Evolutionary conservation across 2,888 invertebrate species (phyloP).

Genomic region (Lasioglossum vierecki): DNA sequence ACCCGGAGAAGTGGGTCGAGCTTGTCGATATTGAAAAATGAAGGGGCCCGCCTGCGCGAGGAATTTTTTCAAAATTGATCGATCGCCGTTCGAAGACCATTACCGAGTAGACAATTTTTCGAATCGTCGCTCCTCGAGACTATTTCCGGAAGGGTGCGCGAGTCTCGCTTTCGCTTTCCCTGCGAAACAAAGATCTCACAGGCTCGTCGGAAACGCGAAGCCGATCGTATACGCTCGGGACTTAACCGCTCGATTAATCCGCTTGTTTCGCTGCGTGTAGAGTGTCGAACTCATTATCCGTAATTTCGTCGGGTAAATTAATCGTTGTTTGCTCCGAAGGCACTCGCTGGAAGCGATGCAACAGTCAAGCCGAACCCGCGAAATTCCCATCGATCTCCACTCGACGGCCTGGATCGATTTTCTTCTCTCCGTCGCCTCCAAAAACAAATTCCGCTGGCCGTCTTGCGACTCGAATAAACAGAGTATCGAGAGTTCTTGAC

Average conservation of each 20-base stretch:
- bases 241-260: constrained; percentile 47
- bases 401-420: neutral
- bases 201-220: neutral
- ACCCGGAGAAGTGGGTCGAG: neutral
- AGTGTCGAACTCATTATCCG: constrained; percentile 48
- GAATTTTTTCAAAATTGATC: constrained; percentile 12
- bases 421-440: neutral
- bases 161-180: neutral
- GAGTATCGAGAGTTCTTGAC: neutral
- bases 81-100: neutral
- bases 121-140: neutral
- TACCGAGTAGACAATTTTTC: neutral
- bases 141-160: neutral
- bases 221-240: neutral
- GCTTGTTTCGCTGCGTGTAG: constrained; percentile 22
- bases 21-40: constrained; percentile 32
- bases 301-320: constrained; percentile 44
- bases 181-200: neutral
- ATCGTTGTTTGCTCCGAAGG: constrained; percentile 34
- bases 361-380: neutral
- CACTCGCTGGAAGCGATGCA: constrained; percentile 2
- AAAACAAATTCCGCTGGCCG: neutral
- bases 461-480: neutral
- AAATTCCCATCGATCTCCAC: constrained; percentile 24
- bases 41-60: neutral